These are phyloP conservation scores for Rhingia campestris DNA, from an alignment of 2,888 invertebrate genomes.

Conservation along the genomic window DNA sequence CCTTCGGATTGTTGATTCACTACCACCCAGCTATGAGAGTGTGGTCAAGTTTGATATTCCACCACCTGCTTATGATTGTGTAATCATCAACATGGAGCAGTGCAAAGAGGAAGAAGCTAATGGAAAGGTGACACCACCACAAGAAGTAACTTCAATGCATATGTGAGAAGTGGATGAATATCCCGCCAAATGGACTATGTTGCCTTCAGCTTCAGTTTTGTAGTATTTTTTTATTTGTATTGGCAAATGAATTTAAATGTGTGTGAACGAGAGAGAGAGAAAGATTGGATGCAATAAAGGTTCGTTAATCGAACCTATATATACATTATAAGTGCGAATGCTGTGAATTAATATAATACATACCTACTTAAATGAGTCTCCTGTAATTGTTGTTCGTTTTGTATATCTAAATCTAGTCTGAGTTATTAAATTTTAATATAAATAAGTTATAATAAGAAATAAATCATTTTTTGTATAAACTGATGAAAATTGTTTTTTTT, in stretches of 20 bases:
- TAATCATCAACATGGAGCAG: slow-evolving; percentile 81
- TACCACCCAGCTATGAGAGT: slow-evolving; percentile 83
- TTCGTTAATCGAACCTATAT: slow-evolving; percentile 14
- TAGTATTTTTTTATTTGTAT: slow-evolving; percentile 65
- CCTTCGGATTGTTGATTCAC: slow-evolving; percentile 80
- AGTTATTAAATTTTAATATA: slow-evolving; percentile 27
- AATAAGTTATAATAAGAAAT: slow-evolving; percentile 65
- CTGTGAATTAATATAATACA: slow-evolving; percentile 56
- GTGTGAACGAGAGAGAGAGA: slow-evolving; percentile 15
- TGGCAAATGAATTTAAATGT: slow-evolving; percentile 46
- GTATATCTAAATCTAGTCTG: slow-evolving; percentile 70
- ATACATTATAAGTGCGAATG: slow-evolving; percentile 55
- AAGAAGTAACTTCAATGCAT: slow-evolving; percentile 76
- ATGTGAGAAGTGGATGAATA: slow-evolving; percentile 75
- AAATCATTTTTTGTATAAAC: slow-evolving; percentile 60
- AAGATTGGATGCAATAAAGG: slow-evolving; percentile 17
- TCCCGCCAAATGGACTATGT: slow-evolving; percentile 37
- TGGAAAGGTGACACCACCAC: slow-evolving; percentile 70
- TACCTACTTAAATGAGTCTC: slow-evolving; percentile 65
- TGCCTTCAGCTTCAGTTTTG: slow-evolving; percentile 44
- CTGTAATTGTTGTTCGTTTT: slow-evolving; percentile 58
- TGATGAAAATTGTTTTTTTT: slow-evolving; percentile 4
- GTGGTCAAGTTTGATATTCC: slow-evolving; percentile 82
- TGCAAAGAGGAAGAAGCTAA: slow-evolving; percentile 78
- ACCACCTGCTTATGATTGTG: slow-evolving; percentile 82